Evolutionary conservation across 2,797 vertebrate species (phyloP).

Genomic region (Rhincodon typus): DNA sequence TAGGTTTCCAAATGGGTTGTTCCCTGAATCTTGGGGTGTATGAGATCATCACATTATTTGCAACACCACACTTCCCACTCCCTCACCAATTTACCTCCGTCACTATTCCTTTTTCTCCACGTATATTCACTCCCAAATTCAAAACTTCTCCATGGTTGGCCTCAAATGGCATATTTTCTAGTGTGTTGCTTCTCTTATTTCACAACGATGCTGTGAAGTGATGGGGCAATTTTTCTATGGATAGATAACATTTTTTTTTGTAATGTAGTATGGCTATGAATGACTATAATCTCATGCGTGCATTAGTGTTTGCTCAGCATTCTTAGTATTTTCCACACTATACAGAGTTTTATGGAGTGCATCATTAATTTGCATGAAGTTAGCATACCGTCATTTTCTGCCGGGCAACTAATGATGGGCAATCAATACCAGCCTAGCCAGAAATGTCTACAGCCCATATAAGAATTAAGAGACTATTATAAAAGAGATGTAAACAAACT

Average conservation of each 20-base stretch:
- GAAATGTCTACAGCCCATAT: too few species aligned
- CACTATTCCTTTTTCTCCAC: too few species aligned
- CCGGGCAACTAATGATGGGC: too few species aligned
- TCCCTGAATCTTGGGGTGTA: not conserved
- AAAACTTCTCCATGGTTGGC: too few species aligned
- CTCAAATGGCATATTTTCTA: too few species aligned
- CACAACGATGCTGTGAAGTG: not conserved
- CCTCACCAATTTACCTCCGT: too few species aligned
- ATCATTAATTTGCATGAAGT: not conserved
- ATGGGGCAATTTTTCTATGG: not conserved
- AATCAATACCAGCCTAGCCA: too few species aligned
- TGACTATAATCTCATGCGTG: not conserved
- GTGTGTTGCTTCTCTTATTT: not conserved
- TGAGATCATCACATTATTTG: not conserved
- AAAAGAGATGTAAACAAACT: not conserved
- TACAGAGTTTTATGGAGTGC: not conserved
- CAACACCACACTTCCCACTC: too few species aligned
- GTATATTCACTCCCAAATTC: too few species aligned
- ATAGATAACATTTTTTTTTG: not conserved
- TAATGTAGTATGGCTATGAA: not conserved
- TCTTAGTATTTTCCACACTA: not conserved
- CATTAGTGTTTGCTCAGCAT: not conserved
- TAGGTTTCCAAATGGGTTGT: too few species aligned
- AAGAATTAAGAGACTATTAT: not conserved
- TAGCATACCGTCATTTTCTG: too few species aligned